phyloP scores from a whole-genome alignment of 35 echinoderm and acorn worm genomes.

The Diadema setosum region DNA sequence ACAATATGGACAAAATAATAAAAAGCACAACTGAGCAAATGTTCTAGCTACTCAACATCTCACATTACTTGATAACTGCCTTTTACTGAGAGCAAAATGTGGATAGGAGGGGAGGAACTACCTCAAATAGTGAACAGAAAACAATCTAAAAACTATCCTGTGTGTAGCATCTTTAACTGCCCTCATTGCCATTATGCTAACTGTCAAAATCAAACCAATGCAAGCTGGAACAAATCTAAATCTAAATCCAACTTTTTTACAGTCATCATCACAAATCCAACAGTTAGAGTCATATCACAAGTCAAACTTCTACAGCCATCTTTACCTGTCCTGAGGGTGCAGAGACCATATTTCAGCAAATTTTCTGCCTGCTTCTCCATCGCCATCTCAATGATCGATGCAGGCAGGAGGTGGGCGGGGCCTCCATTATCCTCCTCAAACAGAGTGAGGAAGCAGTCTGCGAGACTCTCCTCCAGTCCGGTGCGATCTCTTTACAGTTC shows the following conservation, averaged over 20 bases:
- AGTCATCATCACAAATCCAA: background rate
- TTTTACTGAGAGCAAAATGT: no score
- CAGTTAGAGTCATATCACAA: background rate
- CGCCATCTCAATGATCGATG: slow-evolving; percentile 21
- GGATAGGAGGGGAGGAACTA: no score
- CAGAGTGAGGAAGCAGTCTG: slow-evolving; percentile 24
- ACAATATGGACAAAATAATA: no score
- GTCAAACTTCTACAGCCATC: background rate
- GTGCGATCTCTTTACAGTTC: no score
- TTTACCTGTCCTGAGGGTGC: slow-evolving; percentile 23
- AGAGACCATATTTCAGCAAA: slow-evolving; percentile 16
- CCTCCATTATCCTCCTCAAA: background rate
- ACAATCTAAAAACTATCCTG: no score
- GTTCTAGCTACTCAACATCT: no score
- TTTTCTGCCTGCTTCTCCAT: slow-evolving; percentile 41
- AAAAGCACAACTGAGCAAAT: no score
- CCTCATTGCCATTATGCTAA: background rate
- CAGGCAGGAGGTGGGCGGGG: background rate
- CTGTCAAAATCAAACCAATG: no score
- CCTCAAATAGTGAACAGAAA: no score
- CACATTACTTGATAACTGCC: no score
- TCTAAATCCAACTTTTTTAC: background rate
- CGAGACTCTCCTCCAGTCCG: slow-evolving; percentile 14
- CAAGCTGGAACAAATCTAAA: background rate
- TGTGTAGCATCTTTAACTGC: no score